Percentiles rank a stretch among this genome's conserved stretches.
Evolutionary conservation across 2,888 invertebrate species (phyloP).

Genomic region (Andrena bucephala): DNA sequence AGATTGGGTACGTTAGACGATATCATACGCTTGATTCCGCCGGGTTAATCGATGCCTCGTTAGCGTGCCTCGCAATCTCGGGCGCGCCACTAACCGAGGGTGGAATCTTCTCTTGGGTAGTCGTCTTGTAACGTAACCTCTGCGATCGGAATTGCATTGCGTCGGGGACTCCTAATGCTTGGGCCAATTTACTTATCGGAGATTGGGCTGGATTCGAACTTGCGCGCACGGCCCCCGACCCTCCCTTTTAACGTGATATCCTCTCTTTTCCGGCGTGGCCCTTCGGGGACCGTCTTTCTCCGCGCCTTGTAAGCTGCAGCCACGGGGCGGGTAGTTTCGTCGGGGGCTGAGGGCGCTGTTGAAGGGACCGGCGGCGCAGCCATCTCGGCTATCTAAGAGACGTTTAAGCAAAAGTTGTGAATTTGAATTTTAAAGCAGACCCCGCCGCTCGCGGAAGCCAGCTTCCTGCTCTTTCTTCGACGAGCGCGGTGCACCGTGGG

Average conservation of each 20-base stretch:
- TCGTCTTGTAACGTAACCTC: conserved; percentile 48
- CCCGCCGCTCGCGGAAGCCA: conserved; percentile 25
- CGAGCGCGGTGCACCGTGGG: conserved; percentile 33
- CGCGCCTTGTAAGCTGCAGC: conserved; percentile 42
- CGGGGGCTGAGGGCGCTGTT: not conserved
- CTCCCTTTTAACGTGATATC: not conserved
- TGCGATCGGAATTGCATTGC: conserved; percentile 63
- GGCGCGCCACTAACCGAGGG: conserved; percentile 55
- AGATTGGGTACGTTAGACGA: not conserved
- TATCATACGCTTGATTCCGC: conserved; percentile 49
- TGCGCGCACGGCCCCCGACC: conserved; percentile 23
- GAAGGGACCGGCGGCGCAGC: conserved; percentile 19
- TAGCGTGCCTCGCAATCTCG: conserved; percentile 43
- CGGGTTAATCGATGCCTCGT: conserved; percentile 49
- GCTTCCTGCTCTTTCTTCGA: conserved; percentile 47
- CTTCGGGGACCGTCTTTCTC: conserved; percentile 35
- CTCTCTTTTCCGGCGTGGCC: not conserved
- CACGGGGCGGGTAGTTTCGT: conserved; percentile 12
- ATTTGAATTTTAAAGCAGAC: conserved; percentile 78
- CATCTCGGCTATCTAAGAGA: conserved; percentile 60
- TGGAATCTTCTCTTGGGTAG: conserved; percentile 49
- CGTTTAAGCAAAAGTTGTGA: conserved; percentile 76
- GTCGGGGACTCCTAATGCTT: conserved; percentile 59
- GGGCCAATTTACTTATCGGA: conserved; percentile 70
- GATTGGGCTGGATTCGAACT: conserved; percentile 61